Percentiles rank a stretch among this genome's conserved stretches.
Evolutionary conservation across 2,888 invertebrate species (phyloP).

Genomic region (Miltochrista miniata): DNA sequence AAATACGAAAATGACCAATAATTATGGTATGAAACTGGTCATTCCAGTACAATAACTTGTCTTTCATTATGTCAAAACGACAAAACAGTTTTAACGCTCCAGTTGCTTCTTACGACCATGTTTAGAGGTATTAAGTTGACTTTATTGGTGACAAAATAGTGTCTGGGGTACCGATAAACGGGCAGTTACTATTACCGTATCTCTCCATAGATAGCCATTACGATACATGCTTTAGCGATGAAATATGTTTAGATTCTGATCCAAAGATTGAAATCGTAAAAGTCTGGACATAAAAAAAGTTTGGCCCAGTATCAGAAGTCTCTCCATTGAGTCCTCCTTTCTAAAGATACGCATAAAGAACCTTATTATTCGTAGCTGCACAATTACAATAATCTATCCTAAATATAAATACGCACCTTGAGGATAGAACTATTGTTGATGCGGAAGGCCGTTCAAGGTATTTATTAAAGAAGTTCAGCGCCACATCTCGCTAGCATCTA

Average conservation of each 20-base stretch:
- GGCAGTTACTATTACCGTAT: constrained; percentile 44
- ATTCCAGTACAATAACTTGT: constrained; percentile 2
- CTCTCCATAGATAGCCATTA: constrained; percentile 16
- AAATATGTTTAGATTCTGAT: constrained; percentile 34
- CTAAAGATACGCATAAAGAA: too few relatives aligned
- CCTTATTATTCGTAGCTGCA: too few relatives aligned
- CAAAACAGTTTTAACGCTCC: constrained; percentile 25
- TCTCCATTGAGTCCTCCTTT: too few relatives aligned
- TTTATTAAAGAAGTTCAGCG: too few relatives aligned
- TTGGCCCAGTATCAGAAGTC: too few relatives aligned
- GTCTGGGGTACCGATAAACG: constrained; percentile 44
- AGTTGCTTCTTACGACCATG: constrained; percentile 36
- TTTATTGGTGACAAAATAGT: constrained; percentile 51
- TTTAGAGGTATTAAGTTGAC: constrained; percentile 47
- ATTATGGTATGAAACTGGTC: too few relatives aligned
- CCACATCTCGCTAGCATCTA: too few relatives aligned
- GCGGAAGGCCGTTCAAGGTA: too few relatives aligned
- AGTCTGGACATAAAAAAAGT: neutral
- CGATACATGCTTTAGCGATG: constrained; percentile 32
- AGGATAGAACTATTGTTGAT: too few relatives aligned
- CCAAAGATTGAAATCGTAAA: constrained; percentile 19
- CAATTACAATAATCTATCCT: too few relatives aligned
- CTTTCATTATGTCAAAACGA: constrained; percentile 11
- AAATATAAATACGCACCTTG: too few relatives aligned
- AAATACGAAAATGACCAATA: neutral